phyloP scores from a whole-genome alignment of 2,888 invertebrate genomes.

The Eupithecia subfuscata region DNA sequence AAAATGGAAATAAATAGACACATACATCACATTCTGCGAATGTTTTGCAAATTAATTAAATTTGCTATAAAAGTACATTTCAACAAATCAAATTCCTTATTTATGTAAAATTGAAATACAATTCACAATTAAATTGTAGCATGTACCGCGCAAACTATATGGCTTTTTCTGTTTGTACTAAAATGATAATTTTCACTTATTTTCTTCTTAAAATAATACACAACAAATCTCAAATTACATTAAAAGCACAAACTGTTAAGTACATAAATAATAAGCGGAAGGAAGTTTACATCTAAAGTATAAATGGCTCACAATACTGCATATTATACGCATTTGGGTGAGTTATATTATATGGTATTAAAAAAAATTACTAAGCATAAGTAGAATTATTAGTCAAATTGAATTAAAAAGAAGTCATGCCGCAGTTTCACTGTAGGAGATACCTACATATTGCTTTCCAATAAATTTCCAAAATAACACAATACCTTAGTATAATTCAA shows the following conservation, averaged over 20 bases:
- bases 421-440: background rate
- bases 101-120: conserved; percentile 56
- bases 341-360: background rate
- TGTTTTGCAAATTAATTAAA: conserved; percentile 59
- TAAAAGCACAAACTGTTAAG: conserved; percentile 51
- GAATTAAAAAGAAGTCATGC: conserved; percentile 7
- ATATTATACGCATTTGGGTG: background rate
- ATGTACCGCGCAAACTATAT: conserved; percentile 69
- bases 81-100: conserved; percentile 28
- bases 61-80: conserved; percentile 51
- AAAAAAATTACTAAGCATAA: background rate
- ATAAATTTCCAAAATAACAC: background rate
- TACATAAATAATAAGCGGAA: conserved; percentile 49
- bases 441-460: background rate
- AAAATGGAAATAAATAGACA: conserved; percentile 81
- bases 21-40: conserved; percentile 77
- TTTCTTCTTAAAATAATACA: conserved; percentile 22
- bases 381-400: conserved; percentile 4
- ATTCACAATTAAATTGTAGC: conserved; percentile 76
- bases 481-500: conserved; percentile 21
- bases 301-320: conserved; percentile 24
- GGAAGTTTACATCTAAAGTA: conserved; percentile 54
- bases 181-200: conserved; percentile 47
- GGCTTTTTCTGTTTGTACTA: conserved; percentile 78
- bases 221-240: conserved; percentile 42